Evolutionary conservation across 2,113 vertebrate species (phyloP), one percentile per base, ranked within the genome.

Genomic region (Phylloscopus trochiloides): DNA sequence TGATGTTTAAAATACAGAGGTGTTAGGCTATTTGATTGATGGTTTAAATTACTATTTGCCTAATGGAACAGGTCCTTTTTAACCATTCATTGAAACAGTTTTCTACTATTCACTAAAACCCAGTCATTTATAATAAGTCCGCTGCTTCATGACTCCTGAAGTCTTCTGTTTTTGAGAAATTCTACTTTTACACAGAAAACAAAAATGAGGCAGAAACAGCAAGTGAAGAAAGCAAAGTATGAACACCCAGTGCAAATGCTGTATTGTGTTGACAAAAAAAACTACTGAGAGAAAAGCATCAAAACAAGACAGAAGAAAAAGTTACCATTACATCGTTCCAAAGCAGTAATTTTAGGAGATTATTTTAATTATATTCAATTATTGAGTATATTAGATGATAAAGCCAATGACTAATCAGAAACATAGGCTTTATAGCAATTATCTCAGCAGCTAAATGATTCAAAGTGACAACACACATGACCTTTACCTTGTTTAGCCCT

Each of bases 331-430:
- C 79, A 95, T 20, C 68, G 83, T 38, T 86, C 66, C 68, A 95
- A 93, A 91, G 47, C 68, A 92, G 95, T 80, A 18, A 50, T 95
- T 75, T 89, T 66, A 95, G 55, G 17, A 72, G 10, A 89, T 88
- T 80, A 86, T 66, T 82, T 97, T 73, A 95, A 95, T 95, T 85
- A 91, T 77, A 63, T 31, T 63, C 70, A 66, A 21, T 87, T 94
- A 96, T 52, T 87, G 32, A 94, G 36, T 42, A 59, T 86, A 88
- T 88, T 62, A 87, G 57, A 90, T 75, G 40, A 87, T 85, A 76
- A 96, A 92, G 78, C 22, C 22, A 9, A 68, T 68, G 75, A 94
- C 66, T 73, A 71, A 87, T 70, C 71, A 95, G 80, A 94, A 92
- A 67, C 18, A 79, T 4, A 87, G 54, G 70, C 31, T 95, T 96